Evolutionary conservation across 2,888 invertebrate species (phyloP), one percentile per base, ranked within the genome.

Genomic region (Celastrina argiolus): DNA sequence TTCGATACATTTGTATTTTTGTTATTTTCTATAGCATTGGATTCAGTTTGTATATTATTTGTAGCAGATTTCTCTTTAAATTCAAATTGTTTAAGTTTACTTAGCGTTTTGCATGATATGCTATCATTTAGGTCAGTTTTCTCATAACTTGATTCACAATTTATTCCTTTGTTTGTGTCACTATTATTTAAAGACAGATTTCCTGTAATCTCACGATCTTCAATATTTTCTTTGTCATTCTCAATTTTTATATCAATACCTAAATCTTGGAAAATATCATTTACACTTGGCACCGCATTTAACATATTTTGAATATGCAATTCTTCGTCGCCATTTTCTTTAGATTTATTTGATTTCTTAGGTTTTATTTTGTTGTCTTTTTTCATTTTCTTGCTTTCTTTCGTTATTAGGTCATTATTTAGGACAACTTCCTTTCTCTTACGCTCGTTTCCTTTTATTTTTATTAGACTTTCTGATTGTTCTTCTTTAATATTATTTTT

Each of bases 261-360:
- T 69, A 89, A 77, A 69, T 85, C 81, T 42, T 79, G 76, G 69
- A 85, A 89, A 26, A 80, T 79, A 75, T 91, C 89, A 78, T 92
- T 88, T 0, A 91, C 91, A 80, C 91, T 91, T 0, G 91, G 91
- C 4, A 91, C 80, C 70, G 79, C 84, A 70, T 91, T 84, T 42
- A 91, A 74, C 31, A 83, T 73, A 41, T 71, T 69, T 64, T 73
- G 63, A 64, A 67, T 68, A 64, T 73, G 68, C 56, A 70, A 69
- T 65, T 74, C 73, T 64, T 76, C 75, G 69, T 78, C 77, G 70
- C 68, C 68, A 8, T 71, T 67, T 59, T 81, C 79, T 70, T 76
- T 78, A 67, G 76, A 74, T 64, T 70, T 66, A 56, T 68, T 69
- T 61, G 36, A 65, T 68, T 63, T 71, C 66, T 68, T 58, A 36